Base-by-base conservation (phyloP, 2,888 invertebrate species). In the Celastrina argiolus region DNA sequence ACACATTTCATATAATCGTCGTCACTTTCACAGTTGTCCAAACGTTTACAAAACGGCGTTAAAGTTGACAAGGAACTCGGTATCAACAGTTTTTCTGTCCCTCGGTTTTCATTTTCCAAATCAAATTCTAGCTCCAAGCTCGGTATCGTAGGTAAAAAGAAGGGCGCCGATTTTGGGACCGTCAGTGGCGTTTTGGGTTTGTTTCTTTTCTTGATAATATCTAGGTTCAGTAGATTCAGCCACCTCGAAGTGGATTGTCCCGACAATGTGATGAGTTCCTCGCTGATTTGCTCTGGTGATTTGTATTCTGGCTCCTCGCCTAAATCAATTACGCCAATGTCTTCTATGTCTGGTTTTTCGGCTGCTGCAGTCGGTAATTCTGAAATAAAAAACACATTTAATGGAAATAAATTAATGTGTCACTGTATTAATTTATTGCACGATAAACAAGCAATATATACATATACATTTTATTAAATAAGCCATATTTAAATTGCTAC, bases 101-200 rank as follows among this genome's bases (percentile, higher is more conserved):
- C 75, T 12, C 79, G 81, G 34, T 87, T 85, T 0, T 85, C 83
- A 66, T 92, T 84, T 3, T 92, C 89, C 2, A 96, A 81, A 80
- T 96, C 96, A 82, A 99, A 99, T 80, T 95, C 94, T 6, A 97
- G 85, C 74, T 96, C 94, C 18, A 98, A 88, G 1, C 96, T 95
- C 0, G 97, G 94, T 67, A 98, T 92, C 0, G 98, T 98, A 0
- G 99, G 98, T 64, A 99, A 88, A 82, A 99, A 99, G 91, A 99
- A 99, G 0, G 99, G 99, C 0, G 98, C 99, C 0, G 95, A 94
- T 84, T 97, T 97, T 0, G 97, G 95, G 1, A 93, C 93, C 77
- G 97, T 97, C 0, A 96, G 93, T 0, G 96, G 94, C 64, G 95
- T 94, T 83, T 95, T 97, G 0, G 99, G 98, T 79, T 97, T 98